Evolutionary conservation across 2,113 vertebrate genomes (phyloP).

Genomic region (Oreochromis aureus): DNA sequence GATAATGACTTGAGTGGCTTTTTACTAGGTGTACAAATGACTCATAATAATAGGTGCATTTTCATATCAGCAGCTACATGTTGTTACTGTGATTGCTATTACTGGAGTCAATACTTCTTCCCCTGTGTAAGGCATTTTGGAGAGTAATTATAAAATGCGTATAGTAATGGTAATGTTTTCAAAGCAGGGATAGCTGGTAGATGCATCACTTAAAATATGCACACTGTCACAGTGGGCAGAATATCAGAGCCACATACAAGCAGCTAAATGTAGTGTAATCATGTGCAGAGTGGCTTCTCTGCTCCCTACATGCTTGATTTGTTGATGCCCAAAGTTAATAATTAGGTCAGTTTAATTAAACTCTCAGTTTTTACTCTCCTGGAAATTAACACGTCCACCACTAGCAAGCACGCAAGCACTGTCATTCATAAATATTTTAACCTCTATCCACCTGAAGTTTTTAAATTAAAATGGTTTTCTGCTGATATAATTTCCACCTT

Average conservation of each 20-base stretch:
- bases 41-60: neutral
- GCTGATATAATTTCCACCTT: neutral
- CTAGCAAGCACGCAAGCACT: neutral
- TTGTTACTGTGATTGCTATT: neutral
- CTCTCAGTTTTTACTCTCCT: neutral
- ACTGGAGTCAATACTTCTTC: neutral
- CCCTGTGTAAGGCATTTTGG: neutral
- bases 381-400: neutral
- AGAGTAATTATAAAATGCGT: neutral
- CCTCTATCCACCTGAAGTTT: neutral
- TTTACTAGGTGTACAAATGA: neutral
- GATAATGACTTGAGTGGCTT: neutral
- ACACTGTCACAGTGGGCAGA: neutral
- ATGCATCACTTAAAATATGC: neutral
- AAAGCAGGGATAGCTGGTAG: neutral
- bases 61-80: neutral
- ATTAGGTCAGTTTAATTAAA: neutral
- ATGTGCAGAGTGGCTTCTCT: neutral
- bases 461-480: neutral
- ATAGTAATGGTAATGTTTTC: neutral
- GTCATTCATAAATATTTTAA: neutral
- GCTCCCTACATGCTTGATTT: neutral
- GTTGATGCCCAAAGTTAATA: neutral
- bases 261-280: neutral
- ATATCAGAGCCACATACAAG: slow-evolving; percentile 4